Conservation (phyloP, 2,888 invertebrate genomes). For the Callinectes sapidus region DNA sequence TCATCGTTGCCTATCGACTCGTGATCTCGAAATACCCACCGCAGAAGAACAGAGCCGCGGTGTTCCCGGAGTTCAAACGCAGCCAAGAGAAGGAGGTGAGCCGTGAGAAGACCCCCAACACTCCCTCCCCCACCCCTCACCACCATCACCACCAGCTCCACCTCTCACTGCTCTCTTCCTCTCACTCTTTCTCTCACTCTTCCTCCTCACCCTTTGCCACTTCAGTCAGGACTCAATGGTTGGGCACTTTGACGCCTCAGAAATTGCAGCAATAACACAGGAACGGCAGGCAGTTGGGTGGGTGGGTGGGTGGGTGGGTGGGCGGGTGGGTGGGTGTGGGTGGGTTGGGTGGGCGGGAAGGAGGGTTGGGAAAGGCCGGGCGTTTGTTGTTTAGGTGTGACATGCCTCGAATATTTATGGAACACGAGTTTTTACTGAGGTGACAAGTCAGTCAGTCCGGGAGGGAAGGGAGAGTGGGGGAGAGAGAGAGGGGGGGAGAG, state of each 20-base stretch:
- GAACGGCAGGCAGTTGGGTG: background rate
- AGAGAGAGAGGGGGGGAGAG: background rate
- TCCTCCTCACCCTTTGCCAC: conserved; percentile 8
- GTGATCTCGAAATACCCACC: conserved; percentile 39
- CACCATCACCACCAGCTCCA: conserved; percentile 41
- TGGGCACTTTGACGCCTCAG: background rate
- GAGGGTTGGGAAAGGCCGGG: conserved; percentile 24
- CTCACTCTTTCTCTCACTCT: background rate
- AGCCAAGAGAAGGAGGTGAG: conserved; percentile 1
- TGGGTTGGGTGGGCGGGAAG: background rate
- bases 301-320: background rate
- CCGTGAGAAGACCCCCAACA: conserved; percentile 38
- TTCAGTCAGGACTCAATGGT: background rate
- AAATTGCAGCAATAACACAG: background rate
- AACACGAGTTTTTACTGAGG: conserved; percentile 44
- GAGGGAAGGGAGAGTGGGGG: background rate
- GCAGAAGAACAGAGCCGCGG: conserved; percentile 38
- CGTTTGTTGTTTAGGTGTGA: conserved; percentile 62
- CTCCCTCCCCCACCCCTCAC: conserved; percentile 12
- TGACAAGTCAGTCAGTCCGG: conserved; percentile 55
- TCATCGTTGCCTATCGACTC: conserved; percentile 62
- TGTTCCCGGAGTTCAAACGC: conserved; percentile 11
- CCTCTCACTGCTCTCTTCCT: background rate
- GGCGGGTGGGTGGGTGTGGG: background rate
- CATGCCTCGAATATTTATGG: conserved; percentile 58